phyloP scores from a whole-genome alignment of 2,113 vertebrate genomes.

The Tauraco erythrolophus region DNA sequence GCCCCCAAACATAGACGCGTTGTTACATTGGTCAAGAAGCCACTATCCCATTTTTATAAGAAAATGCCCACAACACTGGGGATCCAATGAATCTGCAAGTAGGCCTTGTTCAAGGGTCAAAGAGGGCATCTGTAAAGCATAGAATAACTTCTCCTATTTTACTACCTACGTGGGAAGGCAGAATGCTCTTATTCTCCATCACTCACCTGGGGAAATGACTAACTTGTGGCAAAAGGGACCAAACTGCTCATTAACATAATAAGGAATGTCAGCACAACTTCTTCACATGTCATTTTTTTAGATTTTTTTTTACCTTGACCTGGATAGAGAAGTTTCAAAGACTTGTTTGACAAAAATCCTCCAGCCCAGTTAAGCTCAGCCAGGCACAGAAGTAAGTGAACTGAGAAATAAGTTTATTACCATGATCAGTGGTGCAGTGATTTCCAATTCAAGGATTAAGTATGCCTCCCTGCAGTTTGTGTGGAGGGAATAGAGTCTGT shows the following conservation, averaged over 20 bases:
- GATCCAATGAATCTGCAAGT: not conserved
- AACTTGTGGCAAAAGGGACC: not conserved
- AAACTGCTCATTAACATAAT: not conserved
- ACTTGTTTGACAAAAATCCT: not conserved
- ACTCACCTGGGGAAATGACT: not conserved
- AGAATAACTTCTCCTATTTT: not conserved
- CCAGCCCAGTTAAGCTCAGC: not conserved
- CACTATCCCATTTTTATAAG: not conserved
- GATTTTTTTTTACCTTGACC: not conserved
- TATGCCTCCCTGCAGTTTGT: not conserved
- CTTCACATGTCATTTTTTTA: not conserved
- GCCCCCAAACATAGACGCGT: not conserved
- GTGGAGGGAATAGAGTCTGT: not conserved
- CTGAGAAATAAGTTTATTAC: conserved; percentile 13
- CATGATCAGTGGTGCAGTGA: not conserved
- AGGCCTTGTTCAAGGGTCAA: not conserved
- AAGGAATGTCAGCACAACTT: not conserved
- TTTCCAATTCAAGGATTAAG: conserved; percentile 9
- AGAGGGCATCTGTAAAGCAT: not conserved
- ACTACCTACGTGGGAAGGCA: not conserved
- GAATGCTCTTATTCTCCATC: not conserved
- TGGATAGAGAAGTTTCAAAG: not conserved
- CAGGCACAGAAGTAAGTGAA: conserved; percentile 18
- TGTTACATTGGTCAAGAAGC: not conserved
- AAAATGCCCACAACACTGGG: not conserved